Base-by-base conservation (phyloP, 1,140 invertebrate genomes). In the Phocides pigmalion region DNA sequence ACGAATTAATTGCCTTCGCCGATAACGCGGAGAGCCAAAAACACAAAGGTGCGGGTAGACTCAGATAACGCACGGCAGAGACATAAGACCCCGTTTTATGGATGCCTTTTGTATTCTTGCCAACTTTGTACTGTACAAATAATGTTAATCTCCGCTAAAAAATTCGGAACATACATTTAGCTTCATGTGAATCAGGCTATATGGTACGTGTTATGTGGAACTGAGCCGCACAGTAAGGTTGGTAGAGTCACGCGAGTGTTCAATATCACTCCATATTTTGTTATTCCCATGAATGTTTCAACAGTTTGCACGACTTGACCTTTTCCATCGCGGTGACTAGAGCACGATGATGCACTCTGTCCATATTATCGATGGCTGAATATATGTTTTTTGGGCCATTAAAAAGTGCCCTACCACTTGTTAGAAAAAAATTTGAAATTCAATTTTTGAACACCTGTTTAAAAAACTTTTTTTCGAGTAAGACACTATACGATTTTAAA, bases 11-110 rank as follows among this genome's bases (percentile, higher is more conserved):
- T 54, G 22, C 2, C 32, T 54, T 12, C 42, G 8, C n/a, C 14
- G 51, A 54, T 54, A 54, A 54, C 5, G n/a, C 51, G 35, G 9
- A 39, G 16, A 37, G 11, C n/a, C 6, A 32, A 53, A 39, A 28
- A 11, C 22, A 15, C 19, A 12, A 20, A 54, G 16, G 32, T 20
- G 42, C 42, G 42, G 42, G 42, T 11, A n/a, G 4, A 9, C 4
- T 4, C 15, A 44, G 42, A 44, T 44, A 44, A 19, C 42, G n/a
- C 42, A 16, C 8, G 9, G 17, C 11, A 6, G 42, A 44, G n/a
- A 39, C 4, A 39, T 32, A 28, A 9, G 28, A 11, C 46, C 22
- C 42, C 16, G 22, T 35, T 4, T 32, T 32, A 28, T 15, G 15
- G 9, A 35, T 28, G 9, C 3, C 14, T 35, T 14, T n/a, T 17